phyloP scores from a whole-genome alignment of 2,888 invertebrate species.

The Linnaemya tessellans region DNA sequence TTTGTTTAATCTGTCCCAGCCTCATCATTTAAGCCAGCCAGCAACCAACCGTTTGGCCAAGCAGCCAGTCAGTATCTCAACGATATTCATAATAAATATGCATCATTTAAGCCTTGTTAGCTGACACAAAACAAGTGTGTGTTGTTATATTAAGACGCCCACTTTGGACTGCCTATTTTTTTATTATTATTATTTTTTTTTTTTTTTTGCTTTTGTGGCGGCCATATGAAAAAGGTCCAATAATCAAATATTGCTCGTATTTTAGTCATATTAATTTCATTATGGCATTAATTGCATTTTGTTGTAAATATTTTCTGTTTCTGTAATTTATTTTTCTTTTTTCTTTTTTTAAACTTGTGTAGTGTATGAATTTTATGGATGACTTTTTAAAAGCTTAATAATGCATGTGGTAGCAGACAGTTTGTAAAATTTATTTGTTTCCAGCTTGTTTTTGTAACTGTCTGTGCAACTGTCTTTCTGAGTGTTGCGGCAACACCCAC shows the following conservation, averaged over 20 bases:
- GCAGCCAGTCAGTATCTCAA: conserved; percentile 24
- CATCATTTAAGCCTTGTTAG: conserved; percentile 57
- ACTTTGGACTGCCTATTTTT: conserved; percentile 18
- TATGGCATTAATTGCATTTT: conserved; percentile 66
- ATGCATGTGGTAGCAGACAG: conserved; percentile 43
- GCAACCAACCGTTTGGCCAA: not conserved
- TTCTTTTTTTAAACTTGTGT: not conserved
- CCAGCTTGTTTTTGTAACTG: conserved; percentile 7
- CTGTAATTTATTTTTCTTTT: conserved; percentile 2
- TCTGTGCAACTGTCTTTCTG: conserved; percentile 7
- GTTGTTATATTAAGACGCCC: conserved; percentile 48
- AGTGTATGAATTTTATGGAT: conserved; percentile 42
- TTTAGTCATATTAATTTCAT: conserved; percentile 64
- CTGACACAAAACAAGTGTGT: conserved; percentile 24
- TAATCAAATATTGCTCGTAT: conserved; percentile 57
- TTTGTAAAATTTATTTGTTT: conserved; percentile 21
- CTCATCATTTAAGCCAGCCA: conserved; percentile 35
- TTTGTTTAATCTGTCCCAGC: conserved; percentile 52
- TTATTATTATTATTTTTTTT: not conserved
- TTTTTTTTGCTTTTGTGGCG: conserved; percentile 10
- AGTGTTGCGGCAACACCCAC: conserved; percentile 57
- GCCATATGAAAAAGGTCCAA: conserved; percentile 30
- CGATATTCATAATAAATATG: conserved; percentile 19
- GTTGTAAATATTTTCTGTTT: conserved; percentile 54
- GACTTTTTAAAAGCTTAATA: conserved; percentile 49